A percentile compares a stretch with the other conserved stretches of the same genome.
phyloP scores from a whole-genome alignment of 2,888 invertebrate genomes.

The Hypena proboscidalis region DNA sequence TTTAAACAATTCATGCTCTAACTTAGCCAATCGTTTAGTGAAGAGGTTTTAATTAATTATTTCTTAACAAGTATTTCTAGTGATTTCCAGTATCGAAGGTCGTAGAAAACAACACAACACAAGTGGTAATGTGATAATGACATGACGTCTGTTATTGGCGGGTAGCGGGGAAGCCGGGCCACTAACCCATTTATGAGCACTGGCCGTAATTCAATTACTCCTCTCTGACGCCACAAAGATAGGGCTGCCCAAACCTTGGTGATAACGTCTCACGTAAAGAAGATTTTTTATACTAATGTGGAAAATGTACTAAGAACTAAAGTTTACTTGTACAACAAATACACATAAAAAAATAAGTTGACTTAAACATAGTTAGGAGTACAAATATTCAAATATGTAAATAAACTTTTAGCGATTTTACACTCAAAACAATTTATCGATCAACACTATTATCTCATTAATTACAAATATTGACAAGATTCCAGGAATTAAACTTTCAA shows the following conservation, averaged over 20 bases:
- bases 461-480: not conserved
- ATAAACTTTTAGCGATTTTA: no score
- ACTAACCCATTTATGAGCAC: conserved; percentile 71
- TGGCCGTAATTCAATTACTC: conserved; percentile 71
- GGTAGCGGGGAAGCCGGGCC: conserved; percentile 63
- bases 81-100: conserved; percentile 23
- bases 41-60: no score
- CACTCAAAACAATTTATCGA: no score
- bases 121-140: conserved; percentile 57
- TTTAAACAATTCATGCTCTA: no score
- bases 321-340: no score
- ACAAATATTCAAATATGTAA: no score
- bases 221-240: conserved; percentile 44
- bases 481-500: not conserved
- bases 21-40: no score
- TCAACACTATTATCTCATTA: no score
- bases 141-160: conserved; percentile 43
- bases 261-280: not conserved
- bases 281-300: no score
- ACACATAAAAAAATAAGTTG: no score
- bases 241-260: conserved; percentile 2
- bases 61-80: conserved; percentile 12
- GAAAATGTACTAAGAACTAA: no score
- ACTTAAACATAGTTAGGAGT: no score
- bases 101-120: conserved; percentile 37